Evolutionary conservation across 2,888 invertebrate species (phyloP).

Genomic region (Nomada hirtipes): DNA sequence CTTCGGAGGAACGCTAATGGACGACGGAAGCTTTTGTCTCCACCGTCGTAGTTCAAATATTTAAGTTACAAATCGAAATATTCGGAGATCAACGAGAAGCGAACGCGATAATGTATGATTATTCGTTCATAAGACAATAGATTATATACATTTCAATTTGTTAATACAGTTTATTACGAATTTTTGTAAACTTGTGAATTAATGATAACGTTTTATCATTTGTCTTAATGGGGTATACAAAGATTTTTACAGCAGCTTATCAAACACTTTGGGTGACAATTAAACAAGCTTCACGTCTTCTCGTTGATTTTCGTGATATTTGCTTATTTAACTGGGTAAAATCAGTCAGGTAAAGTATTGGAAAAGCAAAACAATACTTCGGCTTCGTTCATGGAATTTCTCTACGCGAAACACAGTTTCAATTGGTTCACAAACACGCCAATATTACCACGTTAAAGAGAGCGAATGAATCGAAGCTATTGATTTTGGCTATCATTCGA

Average conservation of each 20-base stretch:
- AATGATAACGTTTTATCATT: background rate
- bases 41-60: conserved; percentile 14
- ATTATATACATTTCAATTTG: background rate
- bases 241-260: background rate
- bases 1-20: conserved; percentile 30
- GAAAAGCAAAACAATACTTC: conserved; percentile 28
- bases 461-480: conserved; percentile 50
- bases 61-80: conserved; percentile 4
- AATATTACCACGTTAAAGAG: conserved; percentile 21
- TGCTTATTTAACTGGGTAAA: background rate
- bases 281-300: background rate
- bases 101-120: too few relatives aligned
- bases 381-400: conserved; percentile 20
- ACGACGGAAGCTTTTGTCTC: conserved; percentile 13
- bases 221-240: too few relatives aligned
- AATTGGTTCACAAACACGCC: conserved; percentile 23
- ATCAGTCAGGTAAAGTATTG: background rate
- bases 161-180: background rate
- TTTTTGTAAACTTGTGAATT: background rate
- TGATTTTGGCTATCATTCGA: conserved; percentile 45
- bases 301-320: conserved; percentile 25
- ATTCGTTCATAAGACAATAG: too few relatives aligned
- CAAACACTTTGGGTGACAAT: background rate
- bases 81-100: conserved; percentile 38
- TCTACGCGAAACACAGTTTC: conserved; percentile 33